Percentiles rank a stretch among this genome's conserved stretches.
phyloP scores from a whole-genome alignment of 2,888 invertebrate species.

The Trypoxylon attenuatum region DNA sequence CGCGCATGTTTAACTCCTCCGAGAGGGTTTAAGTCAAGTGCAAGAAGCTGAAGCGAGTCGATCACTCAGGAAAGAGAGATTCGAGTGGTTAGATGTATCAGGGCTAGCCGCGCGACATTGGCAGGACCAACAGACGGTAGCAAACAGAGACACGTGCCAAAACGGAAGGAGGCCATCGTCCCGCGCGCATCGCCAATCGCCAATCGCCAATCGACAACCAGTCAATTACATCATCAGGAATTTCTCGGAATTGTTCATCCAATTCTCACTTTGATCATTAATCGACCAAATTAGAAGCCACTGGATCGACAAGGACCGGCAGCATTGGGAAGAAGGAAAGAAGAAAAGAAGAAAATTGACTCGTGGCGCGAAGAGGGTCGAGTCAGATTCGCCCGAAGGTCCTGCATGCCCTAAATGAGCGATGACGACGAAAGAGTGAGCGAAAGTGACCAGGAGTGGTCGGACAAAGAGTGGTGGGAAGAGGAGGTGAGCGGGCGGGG shows the following conservation, averaged over 20 bases:
- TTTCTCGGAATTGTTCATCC: not conserved
- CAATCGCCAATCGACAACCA: not conserved
- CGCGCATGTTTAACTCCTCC: not conserved
- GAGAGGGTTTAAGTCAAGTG: not conserved
- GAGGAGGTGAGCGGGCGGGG: slow-evolving; percentile 43
- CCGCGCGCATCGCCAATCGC: not conserved
- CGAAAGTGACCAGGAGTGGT: slow-evolving; percentile 62
- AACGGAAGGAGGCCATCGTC: too few species aligned
- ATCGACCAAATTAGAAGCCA: too few species aligned
- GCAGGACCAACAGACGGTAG: too few species aligned
- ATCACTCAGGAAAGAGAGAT: too few species aligned
- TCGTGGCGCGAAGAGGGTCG: not conserved
- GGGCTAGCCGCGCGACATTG: too few species aligned
- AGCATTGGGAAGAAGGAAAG: not conserved
- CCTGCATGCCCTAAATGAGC: slow-evolving; percentile 69
- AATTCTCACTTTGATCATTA: too few species aligned
- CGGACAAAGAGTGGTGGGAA: slow-evolving; percentile 53
- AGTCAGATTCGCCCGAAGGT: slow-evolving; percentile 22
- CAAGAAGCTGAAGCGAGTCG: too few species aligned
- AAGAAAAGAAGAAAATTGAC: not conserved
- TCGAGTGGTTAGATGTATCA: too few species aligned
- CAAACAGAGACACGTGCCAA: not conserved
- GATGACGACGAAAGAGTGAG: slow-evolving; percentile 69
- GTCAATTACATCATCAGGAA: not conserved
- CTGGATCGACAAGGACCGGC: too few species aligned